These are phyloP conservation scores for Nipponia nippon DNA, from an alignment of 2,113 vertebrate species.

Conservation along the genomic window DNA sequence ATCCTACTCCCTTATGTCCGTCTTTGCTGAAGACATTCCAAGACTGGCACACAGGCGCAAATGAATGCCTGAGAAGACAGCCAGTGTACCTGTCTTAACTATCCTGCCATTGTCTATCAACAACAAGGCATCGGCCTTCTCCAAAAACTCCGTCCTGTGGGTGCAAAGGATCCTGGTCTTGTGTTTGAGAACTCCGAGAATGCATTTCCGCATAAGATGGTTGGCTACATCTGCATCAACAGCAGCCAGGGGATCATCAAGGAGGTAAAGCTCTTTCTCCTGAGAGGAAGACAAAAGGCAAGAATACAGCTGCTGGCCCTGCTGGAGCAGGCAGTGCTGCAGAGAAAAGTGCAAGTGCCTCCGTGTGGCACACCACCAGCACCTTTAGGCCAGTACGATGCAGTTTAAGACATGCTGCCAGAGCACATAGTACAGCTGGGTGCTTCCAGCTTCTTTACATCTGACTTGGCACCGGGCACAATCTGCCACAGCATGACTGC, in stretches of 20 bases:
- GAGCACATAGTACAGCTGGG: not conserved
- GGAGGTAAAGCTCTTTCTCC: slow-evolving; percentile 93
- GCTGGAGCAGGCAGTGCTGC: not conserved
- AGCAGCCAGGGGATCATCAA: slow-evolving; percentile 94
- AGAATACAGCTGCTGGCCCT: not conserved
- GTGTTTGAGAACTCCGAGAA: slow-evolving; percentile 81
- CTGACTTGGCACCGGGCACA: not conserved
- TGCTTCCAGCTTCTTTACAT: not conserved
- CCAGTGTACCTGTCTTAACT: slow-evolving; percentile 77
- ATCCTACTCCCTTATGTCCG: not conserved
- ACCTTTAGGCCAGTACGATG: not conserved
- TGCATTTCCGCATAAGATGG: slow-evolving; percentile 90
- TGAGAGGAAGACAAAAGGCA: slow-evolving; percentile 47
- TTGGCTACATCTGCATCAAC: slow-evolving; percentile 90
- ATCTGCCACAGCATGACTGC: not conserved
- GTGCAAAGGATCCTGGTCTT: slow-evolving; percentile 95
- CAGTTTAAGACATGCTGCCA: not conserved
- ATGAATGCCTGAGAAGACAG: not conserved
- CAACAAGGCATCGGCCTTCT: slow-evolving; percentile 82
- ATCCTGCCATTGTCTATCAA: slow-evolving; percentile 88
- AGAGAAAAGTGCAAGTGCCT: not conserved
- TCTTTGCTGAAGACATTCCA: not conserved
- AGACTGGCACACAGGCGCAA: not conserved
- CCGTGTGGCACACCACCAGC: not conserved
- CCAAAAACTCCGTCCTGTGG: slow-evolving; percentile 87